Base-by-base conservation (phyloP, 2,113 vertebrate species). In the Tor tambroides region DNA sequence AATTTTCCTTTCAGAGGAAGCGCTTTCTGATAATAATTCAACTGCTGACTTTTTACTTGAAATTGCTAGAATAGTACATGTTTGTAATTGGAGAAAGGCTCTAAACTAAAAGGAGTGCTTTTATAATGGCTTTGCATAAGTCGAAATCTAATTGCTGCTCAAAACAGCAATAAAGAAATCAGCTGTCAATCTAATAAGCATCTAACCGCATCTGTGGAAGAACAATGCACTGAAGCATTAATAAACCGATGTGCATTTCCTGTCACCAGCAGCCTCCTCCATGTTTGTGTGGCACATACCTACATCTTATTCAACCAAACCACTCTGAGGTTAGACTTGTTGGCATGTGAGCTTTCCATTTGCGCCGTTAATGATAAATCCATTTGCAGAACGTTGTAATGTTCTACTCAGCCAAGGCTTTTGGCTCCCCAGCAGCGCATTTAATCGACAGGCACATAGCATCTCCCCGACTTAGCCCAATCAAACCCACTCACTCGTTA, bases 401-500 rank as follows among this genome's bases (percentile, higher is more conserved):
- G 80, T 77, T 84, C 80, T 88, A 83, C 88, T 88, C 78, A 77
- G 87, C 84, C 32, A 80, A 23, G 63, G 82, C 43, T 35, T 71
- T 63, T 35, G 72, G 85, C 79, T 26, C 67, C 32, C 51, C 79
- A 51, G 71, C 82, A 83, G 56, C 71, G 21, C 46, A 63, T 85
- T 72, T 84, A 87, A 90, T 86, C 90, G 90, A 93, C 88, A 88
- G 84, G 26, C 69, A 38, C 35, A 17, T 51, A 43, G 63, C 61
- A 38, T 90, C 89, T 85, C 91, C 89, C 90, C 32, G 46, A 89
- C 91, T 85, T 90, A 82, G 89, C 77, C 88, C 85, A 91, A 93
- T 94, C 91, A 94, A 92, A 92, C 77, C 87, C 67, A 54, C 46
- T 83, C 63, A 83, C 89, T 92, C 90, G 87, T 92, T 93, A 92